Evolutionary conservation across 2,888 invertebrate genomes (phyloP), one percentile per base, ranked within the genome.

Genomic region (Calliopum simillimum): DNA sequence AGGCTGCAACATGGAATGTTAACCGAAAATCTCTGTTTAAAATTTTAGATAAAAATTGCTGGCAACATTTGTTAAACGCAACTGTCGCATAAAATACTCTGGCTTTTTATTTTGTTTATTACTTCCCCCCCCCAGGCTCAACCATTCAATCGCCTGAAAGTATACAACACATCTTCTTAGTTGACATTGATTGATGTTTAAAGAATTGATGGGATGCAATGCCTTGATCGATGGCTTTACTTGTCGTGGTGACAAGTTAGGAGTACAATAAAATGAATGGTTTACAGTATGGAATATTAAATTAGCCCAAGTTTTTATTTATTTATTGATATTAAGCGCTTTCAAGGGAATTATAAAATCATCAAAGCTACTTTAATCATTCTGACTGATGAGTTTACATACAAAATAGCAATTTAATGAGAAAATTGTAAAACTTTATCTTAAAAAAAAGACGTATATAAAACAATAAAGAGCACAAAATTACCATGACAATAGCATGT

Each of bases 111-210:
- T 41, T 25, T 53, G 59, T 51, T 44, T 62, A 25, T 46, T 44
- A 46, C 23, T 41, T 25, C 59, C 65, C 51, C 46, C 33, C 41
- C 59, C 41, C 43, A 62, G 33, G 58, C 16, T 51, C 13, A 33
- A 44, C 64, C 25, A 8, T 58, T 19, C 19, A 8, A 16, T 4
- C 51, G 46, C 41, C 47, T 55, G 16, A 47, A 61, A 64, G 68
- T 70, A 73, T 53, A 53, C 64, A 65, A 53, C 53, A 53, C 65
- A 71, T 71, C 73, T 68, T 71, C 73, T 68, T 64, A 49, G 58
- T 21, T 73, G 73, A 73, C 73, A 71, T 46, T 73, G 73, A 73
- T 73, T 71, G 73, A 73, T 73, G 73, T 59, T 67, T 47, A 65
- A 63, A 65, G 56, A 70, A 68, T 64, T 73, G 68, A 70, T 69